phyloP scores from a whole-genome alignment of 2,113 vertebrate genomes.

The Hippocampus barbouri region DNA sequence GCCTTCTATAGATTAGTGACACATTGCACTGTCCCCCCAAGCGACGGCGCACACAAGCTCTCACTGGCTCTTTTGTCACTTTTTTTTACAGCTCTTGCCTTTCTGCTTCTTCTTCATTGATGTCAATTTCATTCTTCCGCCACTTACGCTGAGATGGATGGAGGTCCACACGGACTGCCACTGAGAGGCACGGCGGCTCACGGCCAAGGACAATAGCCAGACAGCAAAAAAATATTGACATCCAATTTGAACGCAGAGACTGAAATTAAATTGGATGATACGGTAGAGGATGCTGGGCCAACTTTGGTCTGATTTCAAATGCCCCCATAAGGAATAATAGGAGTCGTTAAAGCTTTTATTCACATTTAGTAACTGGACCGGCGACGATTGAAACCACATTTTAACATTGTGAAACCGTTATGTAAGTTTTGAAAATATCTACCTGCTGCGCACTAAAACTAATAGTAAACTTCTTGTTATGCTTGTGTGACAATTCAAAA shows the following conservation, averaged over 20 bases:
- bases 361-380: not conserved
- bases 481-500: no score
- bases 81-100: slow-evolving; percentile 26
- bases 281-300: not conserved
- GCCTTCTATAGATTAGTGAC: slow-evolving; percentile 43
- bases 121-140: slow-evolving; percentile 26
- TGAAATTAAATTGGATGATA: not conserved
- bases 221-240: slow-evolving; percentile 10
- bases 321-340: not conserved
- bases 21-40: slow-evolving; percentile 31
- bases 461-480: no score
- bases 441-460: no score
- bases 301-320: not conserved
- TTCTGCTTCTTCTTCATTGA: slow-evolving; percentile 18
- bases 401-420: no score
- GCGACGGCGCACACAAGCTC: slow-evolving; percentile 12
- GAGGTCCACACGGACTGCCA: slow-evolving; percentile 15
- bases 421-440: no score
- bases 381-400: not conserved
- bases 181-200: slow-evolving; percentile 19
- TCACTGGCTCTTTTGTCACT: slow-evolving; percentile 21
- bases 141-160: slow-evolving; percentile 29
- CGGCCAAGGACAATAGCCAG: slow-evolving; percentile 12
- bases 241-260: not conserved
- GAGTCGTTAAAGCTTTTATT: not conserved